Base-by-base conservation (phyloP, 2,888 invertebrate genomes). In the Tupiocoris notatus region DNA sequence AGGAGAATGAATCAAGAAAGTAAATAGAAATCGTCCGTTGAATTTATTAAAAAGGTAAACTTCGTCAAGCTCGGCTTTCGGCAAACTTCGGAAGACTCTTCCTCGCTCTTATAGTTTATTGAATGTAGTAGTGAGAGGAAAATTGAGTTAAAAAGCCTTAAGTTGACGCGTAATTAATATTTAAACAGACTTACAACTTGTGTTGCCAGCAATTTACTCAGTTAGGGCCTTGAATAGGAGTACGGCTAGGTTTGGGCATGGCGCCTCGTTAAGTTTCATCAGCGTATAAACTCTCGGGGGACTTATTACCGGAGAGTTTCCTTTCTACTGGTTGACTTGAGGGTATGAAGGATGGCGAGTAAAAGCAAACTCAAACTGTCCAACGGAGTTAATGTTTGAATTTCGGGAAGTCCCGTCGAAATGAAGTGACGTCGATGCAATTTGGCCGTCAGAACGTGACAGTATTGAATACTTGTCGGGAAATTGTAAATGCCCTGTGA, bases 191-290 rank as follows among this genome's bases (percentile, higher is more conserved):
- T 64, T 23, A 24, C 64, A 24, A 64, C 24, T 64, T 24, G 64
- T 39, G 39, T 39, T 39, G 39, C n/a, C n/a, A n/a, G 39, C 39
- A 39, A 39, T 39, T 39, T 39, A 39, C 39, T 39, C n/a, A n/a
- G 39, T 39, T 39, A 39, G 39, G 39, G 39, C 39, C 39, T 12
- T 39, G 39, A 39, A 39, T 39, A 61, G 2, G 61, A 18, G 20
- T 1, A 23, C 3, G 64, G 24, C 12, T 9, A 24, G 64, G 65
- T 39, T 9, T 17, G 20, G 65, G 65, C 39, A 24, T 17, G 54
- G 65, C 39, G 54, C 18, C 65, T 65, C 65, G 65, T 65, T 65
- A 65, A 65, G 65, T 65, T 65, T 65, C 65, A 65, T 65, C 54
- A 65, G 65, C 21, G 39, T 39, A 65, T 65, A 65, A 65, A 65